Evolutionary conservation across 92 coral and sea anemone genomes (phyloP).

Genomic region (Epizoanthus scotinus): DNA sequence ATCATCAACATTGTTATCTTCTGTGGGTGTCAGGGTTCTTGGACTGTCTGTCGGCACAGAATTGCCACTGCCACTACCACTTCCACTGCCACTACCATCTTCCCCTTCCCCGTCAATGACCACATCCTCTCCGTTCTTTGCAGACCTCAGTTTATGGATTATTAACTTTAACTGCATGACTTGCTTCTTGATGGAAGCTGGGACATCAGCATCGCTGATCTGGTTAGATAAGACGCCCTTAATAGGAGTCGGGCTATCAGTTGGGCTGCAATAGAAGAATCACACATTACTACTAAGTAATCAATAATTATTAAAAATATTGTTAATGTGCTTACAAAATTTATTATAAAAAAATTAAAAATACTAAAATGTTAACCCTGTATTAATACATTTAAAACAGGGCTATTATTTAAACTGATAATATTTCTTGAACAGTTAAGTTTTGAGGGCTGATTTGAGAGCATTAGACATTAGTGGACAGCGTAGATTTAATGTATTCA

Average conservation of each 20-base stretch:
- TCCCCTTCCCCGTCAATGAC: slow-evolving; percentile 30
- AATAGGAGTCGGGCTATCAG: background rate
- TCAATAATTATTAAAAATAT: no score
- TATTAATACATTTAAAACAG: no score
- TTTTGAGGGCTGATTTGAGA: no score
- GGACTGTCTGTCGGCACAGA: slow-evolving; percentile 40
- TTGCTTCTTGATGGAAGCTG: slow-evolving; percentile 44
- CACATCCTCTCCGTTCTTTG: slow-evolving; percentile 76
- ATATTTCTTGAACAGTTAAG: no score
- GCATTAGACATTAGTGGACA: no score
- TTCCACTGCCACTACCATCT: slow-evolving; percentile 56
- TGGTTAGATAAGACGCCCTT: slow-evolving; percentile 42
- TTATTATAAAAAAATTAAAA: no score
- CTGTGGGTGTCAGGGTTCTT: slow-evolving; percentile 39
- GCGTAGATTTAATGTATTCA: no score
- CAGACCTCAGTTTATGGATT: slow-evolving; percentile 61
- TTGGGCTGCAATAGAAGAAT: slow-evolving; percentile 2
- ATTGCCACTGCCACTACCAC: slow-evolving; percentile 69
- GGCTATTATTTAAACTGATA: no score
- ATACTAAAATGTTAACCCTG: no score
- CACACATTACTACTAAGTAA: background rate
- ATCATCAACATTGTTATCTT: slow-evolving; percentile 38
- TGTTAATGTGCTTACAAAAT: no score
- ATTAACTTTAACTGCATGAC: slow-evolving; percentile 52
- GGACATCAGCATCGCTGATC: slow-evolving; percentile 33